phyloP scores from a whole-genome alignment of 1,140 invertebrate genomes.

The Pseudomyrmex dendroicus region DNA sequence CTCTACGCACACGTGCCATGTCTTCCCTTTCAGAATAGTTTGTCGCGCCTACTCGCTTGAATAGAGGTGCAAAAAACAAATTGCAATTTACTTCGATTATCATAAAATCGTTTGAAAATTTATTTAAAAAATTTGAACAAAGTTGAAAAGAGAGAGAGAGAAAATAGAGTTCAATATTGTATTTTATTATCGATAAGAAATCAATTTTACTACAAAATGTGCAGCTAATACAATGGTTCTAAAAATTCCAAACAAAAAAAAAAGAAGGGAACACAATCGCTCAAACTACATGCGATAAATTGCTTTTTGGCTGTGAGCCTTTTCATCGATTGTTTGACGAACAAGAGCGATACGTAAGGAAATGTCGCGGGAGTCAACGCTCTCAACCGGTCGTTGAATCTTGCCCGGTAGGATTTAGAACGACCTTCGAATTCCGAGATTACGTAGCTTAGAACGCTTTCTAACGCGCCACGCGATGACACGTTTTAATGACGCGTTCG shows the following conservation, averaged over 20 bases:
- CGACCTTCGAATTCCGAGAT: slow-evolving; percentile 67
- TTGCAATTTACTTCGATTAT: no score
- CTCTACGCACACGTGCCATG: slow-evolving; percentile 36
- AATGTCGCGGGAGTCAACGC: slow-evolving; percentile 12
- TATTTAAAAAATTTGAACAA: no score
- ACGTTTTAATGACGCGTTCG: neutral
- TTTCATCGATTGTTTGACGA: neutral
- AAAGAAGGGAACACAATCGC: no score
- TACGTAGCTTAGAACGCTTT: slow-evolving; percentile 71
- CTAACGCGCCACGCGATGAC: slow-evolving; percentile 69
- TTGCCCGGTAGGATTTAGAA: slow-evolving; percentile 62
- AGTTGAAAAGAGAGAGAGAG: no score
- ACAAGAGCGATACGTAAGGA: slow-evolving; percentile 16
- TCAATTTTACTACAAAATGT: no score
- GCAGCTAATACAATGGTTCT: no score
- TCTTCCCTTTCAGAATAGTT: slow-evolving; percentile 2
- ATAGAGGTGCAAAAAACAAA: neutral
- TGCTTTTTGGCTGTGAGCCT: neutral
- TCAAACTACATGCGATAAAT: neutral
- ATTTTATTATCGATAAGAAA: no score
- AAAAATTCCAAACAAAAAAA: no score
- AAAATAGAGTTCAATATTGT: no score
- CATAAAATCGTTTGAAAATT: no score
- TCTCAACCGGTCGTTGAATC: slow-evolving; percentile 53
- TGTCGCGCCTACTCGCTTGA: neutral